Evolutionary conservation across 2,797 vertebrate species (phyloP).

Genomic region (Alcedo atthis): DNA sequence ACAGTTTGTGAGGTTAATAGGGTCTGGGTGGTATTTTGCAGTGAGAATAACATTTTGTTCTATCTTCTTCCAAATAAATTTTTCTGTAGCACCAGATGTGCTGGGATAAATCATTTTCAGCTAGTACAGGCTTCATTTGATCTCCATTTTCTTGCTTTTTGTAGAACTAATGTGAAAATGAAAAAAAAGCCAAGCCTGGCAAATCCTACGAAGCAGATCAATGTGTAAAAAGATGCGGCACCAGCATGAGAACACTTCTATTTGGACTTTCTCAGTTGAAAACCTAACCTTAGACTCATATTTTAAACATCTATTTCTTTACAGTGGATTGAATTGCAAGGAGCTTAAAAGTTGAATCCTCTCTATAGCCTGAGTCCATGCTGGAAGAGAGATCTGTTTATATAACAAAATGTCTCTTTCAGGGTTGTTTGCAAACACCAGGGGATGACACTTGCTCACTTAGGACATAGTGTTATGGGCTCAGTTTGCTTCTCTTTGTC

Average conservation of each 20-base stretch:
- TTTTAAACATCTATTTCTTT: not conserved
- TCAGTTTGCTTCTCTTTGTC: not conserved
- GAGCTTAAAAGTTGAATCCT: not conserved
- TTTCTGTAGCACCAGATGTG: not conserved
- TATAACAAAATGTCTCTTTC: not conserved
- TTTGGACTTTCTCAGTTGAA: not conserved
- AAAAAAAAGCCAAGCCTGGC: not conserved
- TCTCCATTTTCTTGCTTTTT: not conserved
- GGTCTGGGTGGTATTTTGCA: not conserved
- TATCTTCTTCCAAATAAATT: not conserved
- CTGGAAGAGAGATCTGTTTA: not conserved
- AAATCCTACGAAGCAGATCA: not conserved
- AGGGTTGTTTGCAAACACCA: not conserved
- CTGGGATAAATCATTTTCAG: constrained; percentile 15
- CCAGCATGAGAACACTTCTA: not conserved
- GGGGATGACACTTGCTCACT: not conserved
- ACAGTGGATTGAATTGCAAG: not conserved
- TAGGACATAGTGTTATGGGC: not conserved
- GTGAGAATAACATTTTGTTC: not conserved
- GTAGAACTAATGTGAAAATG: constrained; percentile 25
- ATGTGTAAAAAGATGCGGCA: not conserved
- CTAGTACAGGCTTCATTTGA: not conserved
- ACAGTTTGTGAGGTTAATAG: not conserved
- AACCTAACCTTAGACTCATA: not conserved
- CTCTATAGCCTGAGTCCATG: not conserved